Base-by-base conservation (phyloP, 1,140 invertebrate genomes). In the Drosophila murphyi region DNA sequence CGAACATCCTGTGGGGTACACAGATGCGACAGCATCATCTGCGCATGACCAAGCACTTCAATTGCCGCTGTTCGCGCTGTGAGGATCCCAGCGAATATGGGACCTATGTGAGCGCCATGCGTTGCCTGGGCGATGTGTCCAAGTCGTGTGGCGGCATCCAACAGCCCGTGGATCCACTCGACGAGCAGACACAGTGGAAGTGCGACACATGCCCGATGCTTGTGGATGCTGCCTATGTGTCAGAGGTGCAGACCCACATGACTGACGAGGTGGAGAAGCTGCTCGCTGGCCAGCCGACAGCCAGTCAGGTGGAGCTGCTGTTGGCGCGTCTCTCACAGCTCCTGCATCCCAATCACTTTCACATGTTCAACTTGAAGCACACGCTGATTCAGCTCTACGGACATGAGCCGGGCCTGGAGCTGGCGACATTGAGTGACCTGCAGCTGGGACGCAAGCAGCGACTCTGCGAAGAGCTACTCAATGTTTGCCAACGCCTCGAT, bases 1-100 rank as follows among this genome's bases (percentile, higher is more conserved):
- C 96, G 2, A 97, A 97, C 86, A 96, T 96, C 3, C 92, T 98
- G 55, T 97, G 96, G 96, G 95, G 96, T 1, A 98, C 97, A 0
- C 95, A 95, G 80, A 95, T 95, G 10, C 93, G 97, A 75, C 94
- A 95, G 63, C 95, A 96, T 78, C 97, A 97, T 94, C 93, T 98
- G 3, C 94, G 94, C 48, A 94, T 96, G 54, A 96, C 96, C 0
- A 98, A 98, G 92, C 97, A 97, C 85, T 97, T 98, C 77, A 91
- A 93, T 3, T 97, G 97, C 70, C 92, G 93, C 63, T 97, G 97
- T 90, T 71, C 93, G 39, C 94, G 97, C 73, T 97, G 97, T 73
- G 89, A 92, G 2, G 96, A 97, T 92, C 95, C 96, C 12, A 96
- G 96, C 0, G 97, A 97, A 92, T 82, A 97, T 5, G 95, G 95